A percentile compares a stretch with the other conserved stretches of the same genome.
Conservation (phyloP, 2,888 invertebrate genomes). For the Pammene aurita region DNA sequence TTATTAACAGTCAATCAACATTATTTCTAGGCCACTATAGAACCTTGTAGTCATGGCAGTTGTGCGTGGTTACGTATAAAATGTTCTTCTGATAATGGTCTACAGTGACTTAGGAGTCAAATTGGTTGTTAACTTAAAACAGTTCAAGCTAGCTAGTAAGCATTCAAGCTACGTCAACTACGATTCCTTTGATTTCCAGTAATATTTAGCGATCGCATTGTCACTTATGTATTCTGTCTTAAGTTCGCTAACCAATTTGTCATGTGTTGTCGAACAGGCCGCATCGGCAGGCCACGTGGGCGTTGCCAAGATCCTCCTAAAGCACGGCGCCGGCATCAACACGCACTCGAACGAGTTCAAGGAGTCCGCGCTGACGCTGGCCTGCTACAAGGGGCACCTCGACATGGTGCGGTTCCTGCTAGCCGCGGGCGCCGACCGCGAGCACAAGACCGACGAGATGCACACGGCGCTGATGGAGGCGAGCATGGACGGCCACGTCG, state of each 20-base stretch:
- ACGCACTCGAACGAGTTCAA: conserved; percentile 99
- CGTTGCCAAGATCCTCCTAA: conserved; percentile 94
- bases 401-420: conserved; percentile 98
- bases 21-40: too few species aligned
- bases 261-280: conserved; percentile 77
- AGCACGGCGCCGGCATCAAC: conserved; percentile 98
- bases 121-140: too few species aligned
- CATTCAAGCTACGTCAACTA: too few species aligned
- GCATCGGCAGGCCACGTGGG: conserved; percentile 97
- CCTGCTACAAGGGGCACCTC: conserved; percentile 96
- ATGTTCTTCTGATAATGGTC: too few species aligned
- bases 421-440: conserved; percentile 97
- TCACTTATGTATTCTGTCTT: background rate
- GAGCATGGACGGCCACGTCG: conserved; percentile 99
- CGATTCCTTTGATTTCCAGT: too few species aligned
- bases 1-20: too few species aligned
- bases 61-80: too few species aligned
- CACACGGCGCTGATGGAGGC: conserved; percentile 99
- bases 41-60: too few species aligned
- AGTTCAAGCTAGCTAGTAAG: too few species aligned
- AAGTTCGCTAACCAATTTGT: background rate
- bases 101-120: too few species aligned
- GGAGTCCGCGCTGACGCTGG: conserved; percentile 97
- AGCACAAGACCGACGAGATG: conserved; percentile 99
- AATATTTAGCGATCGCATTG: too few species aligned